Conservation (phyloP, 2,797 vertebrate species). For the Enteromius afrohamiltoni region DNA sequence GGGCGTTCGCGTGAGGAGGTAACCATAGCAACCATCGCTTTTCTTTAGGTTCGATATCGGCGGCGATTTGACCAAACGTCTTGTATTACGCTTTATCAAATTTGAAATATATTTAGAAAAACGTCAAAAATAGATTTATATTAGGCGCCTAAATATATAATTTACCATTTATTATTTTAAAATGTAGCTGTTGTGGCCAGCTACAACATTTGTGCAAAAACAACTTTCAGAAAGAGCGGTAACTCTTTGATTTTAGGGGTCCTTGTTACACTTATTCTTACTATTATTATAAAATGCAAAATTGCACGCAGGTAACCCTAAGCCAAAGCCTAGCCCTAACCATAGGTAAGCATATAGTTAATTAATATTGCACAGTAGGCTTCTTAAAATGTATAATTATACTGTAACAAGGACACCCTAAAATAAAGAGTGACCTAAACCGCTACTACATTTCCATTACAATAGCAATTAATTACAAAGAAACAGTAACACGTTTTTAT, state of each 20-base stretch:
- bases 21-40: slow-evolving; percentile 10
- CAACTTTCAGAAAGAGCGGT: no score
- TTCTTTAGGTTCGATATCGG: background rate
- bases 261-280: no score
- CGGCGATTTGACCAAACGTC: background rate
- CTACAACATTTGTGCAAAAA: background rate
- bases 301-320: background rate
- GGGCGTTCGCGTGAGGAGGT: background rate
- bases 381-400: no score
- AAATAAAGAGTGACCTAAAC: background rate
- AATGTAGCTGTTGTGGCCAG: background rate
- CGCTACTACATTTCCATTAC: background rate
- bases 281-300: background rate
- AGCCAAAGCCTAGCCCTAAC: no score
- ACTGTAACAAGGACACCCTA: background rate
- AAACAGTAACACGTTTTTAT: background rate
- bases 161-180: background rate
- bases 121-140: no score
- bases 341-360: no score
- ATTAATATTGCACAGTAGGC: background rate
- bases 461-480: background rate
- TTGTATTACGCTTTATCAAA: background rate
- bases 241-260: no score
- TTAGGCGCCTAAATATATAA: no score
- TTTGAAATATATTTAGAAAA: no score